Conservation (phyloP, 2,888 invertebrate species). For the Campopleginae sp. region DNA sequence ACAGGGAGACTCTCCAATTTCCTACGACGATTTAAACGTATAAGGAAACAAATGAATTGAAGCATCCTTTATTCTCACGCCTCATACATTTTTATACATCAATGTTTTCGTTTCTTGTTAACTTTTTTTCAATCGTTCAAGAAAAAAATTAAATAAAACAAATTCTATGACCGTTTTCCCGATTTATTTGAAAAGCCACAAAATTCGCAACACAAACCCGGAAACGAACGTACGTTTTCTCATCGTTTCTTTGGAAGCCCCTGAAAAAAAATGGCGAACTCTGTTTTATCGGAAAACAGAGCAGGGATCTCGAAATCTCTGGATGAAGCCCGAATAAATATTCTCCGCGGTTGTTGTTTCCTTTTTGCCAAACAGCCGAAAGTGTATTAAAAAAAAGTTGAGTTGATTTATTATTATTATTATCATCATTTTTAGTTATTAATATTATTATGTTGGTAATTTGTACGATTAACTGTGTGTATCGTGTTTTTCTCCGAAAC, state of each 20-base stretch:
- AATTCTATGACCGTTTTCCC: neutral
- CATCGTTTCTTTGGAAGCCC: neutral
- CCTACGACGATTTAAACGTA: constrained; percentile 26
- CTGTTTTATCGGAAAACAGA: constrained; percentile 3
- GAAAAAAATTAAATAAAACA: neutral
- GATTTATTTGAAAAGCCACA: neutral
- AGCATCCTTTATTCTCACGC: neutral
- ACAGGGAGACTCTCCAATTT: constrained; percentile 50
- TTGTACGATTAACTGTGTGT: constrained; percentile 46
- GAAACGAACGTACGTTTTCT: neutral
- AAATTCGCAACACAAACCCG: neutral
- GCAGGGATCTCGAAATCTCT: neutral
- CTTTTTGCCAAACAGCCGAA: constrained; percentile 49
- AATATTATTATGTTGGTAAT: constrained; percentile 47
- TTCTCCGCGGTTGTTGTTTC: constrained; percentile 57
- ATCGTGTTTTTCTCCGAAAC: constrained; percentile 49
- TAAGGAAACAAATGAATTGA: neutral
- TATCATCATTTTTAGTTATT: constrained; percentile 31
- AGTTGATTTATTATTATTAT: constrained; percentile 55
- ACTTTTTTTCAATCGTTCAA: neutral
- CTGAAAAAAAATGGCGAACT: neutral
- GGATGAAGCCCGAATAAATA: constrained; percentile 32
- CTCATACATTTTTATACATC: neutral
- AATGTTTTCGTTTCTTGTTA: neutral
- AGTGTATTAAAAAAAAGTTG: constrained; percentile 45